Percentiles rank a stretch among this genome's conserved stretches.
Conservation (phyloP, 2,113 vertebrate genomes). For the Tauraco erythrolophus region DNA sequence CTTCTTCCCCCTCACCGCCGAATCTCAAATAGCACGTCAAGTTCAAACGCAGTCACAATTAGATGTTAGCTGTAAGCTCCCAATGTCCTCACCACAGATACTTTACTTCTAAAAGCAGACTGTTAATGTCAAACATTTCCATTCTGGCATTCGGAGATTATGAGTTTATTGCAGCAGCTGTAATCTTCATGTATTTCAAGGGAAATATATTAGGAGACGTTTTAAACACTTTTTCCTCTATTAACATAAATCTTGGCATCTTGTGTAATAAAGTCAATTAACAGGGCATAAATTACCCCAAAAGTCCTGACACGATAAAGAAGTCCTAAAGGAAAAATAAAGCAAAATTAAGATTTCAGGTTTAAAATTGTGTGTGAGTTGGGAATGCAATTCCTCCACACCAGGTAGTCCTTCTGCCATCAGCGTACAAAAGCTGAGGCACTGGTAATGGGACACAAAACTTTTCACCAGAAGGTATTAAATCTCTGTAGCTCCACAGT, state of each 20-base stretch:
- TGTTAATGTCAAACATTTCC: conserved; percentile 64
- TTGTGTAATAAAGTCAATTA: conserved; percentile 9
- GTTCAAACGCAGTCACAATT: conserved; percentile 15
- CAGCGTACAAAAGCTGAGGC: neutral
- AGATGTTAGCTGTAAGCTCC: neutral
- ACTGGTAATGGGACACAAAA: neutral
- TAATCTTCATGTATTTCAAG: conserved; percentile 37
- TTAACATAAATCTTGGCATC: conserved; percentile 45
- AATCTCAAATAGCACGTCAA: neutral
- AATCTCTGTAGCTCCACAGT: neutral
- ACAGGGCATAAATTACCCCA: conserved; percentile 18
- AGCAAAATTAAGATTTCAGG: neutral
- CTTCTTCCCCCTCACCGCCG: neutral
- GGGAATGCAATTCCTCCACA: neutral
- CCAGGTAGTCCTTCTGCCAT: neutral
- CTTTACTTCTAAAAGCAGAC: conserved; percentile 60
- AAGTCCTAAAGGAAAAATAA: neutral
- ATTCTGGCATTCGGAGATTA: conserved; percentile 50
- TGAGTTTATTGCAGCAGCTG: conserved; percentile 54
- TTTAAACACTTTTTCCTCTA: conserved; percentile 50
- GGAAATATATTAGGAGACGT: conserved; percentile 50
- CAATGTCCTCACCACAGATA: neutral
- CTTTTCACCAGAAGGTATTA: neutral
- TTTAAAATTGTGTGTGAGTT: neutral
- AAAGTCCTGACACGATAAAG: neutral